phyloP scores from a whole-genome alignment of 2,888 invertebrate species.

The Chamaedrilus cognettii region DNA sequence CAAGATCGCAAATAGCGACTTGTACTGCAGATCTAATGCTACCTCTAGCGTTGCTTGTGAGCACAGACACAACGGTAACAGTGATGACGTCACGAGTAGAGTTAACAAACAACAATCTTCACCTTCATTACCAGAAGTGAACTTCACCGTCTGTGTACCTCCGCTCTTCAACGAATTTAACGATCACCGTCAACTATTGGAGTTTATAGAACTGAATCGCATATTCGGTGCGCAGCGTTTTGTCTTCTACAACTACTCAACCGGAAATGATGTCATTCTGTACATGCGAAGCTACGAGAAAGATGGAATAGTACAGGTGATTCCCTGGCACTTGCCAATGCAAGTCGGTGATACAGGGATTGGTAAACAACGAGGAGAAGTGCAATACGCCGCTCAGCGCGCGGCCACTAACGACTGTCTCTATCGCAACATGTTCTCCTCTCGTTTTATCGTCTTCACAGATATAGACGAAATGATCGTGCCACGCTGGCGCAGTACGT shows the following conservation, averaged over 20 bases:
- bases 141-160: constrained; percentile 36
- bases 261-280: constrained; percentile 13
- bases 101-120: too few relatives aligned
- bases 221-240: constrained; percentile 36
- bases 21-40: too few relatives aligned
- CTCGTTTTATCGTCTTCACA: constrained; percentile 31
- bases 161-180: constrained; percentile 34
- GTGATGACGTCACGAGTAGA: too few relatives aligned
- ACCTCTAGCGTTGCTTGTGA: too few relatives aligned
- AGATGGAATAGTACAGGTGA: constrained; percentile 31
- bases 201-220: constrained; percentile 35
- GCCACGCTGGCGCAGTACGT: constrained; percentile 19
- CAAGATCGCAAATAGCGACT: too few relatives aligned
- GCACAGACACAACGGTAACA: too few relatives aligned
- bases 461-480: constrained; percentile 39
- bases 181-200: constrained; percentile 27
- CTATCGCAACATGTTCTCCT: constrained; percentile 35
- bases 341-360: constrained; percentile 23
- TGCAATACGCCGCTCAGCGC: constrained; percentile 39
- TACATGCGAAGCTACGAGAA: constrained; percentile 22
- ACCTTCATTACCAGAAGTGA: too few relatives aligned
- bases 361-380: too few relatives aligned
- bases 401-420: constrained; percentile 38
- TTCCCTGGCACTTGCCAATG: constrained; percentile 34
- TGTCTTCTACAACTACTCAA: constrained; percentile 35